Evolutionary conservation across 2,888 invertebrate species (phyloP), one percentile per base, ranked within the genome.

Genomic region (Fabriciana adippe): DNA sequence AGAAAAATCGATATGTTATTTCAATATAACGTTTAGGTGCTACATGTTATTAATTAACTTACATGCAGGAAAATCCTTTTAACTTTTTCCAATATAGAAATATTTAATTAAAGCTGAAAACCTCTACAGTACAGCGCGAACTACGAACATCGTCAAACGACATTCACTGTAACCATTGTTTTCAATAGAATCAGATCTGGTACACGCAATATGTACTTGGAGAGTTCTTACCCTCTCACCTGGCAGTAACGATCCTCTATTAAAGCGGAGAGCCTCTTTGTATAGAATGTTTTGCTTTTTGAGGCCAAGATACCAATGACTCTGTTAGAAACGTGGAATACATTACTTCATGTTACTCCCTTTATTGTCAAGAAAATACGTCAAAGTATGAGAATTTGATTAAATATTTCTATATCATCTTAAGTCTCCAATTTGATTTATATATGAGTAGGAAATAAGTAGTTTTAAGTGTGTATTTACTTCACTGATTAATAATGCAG

Each of bases 141-240:
- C 21, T 15, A 1, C 18, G 54, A 60, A 35, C 51, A 18, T 63
- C 57, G 53, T 67, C 53, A 56, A 41, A 51, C 63, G 45, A 53
- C 57, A 57, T 63, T 47, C 35, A 45, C 31, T 62, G 50, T 45
- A 26, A 16, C 31, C 16, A 63, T 63, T 64, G 60, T 68, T 55
- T 51, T 56, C 57, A 63, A 69, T 64, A 68, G 64, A 67, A 67
- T 69, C 60, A 70, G 64, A 73, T 61, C 59, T 67, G 51, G 68
- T 59, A 45, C 64, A 70, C 66, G 70, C 66, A 70, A 59, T 62
- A 53, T 64, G 56, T 68, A 48, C 48, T 54, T 73, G 59, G 59
- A 71, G 67, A 59, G 68, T 66, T 48, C 69, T 71, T 64, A 64
- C 55, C 72, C 69, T 71, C 69, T 71, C 66, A 64, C 61, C 64